phyloP scores from a whole-genome alignment of 2,888 invertebrate species.

The Zeuzera pyrina region DNA sequence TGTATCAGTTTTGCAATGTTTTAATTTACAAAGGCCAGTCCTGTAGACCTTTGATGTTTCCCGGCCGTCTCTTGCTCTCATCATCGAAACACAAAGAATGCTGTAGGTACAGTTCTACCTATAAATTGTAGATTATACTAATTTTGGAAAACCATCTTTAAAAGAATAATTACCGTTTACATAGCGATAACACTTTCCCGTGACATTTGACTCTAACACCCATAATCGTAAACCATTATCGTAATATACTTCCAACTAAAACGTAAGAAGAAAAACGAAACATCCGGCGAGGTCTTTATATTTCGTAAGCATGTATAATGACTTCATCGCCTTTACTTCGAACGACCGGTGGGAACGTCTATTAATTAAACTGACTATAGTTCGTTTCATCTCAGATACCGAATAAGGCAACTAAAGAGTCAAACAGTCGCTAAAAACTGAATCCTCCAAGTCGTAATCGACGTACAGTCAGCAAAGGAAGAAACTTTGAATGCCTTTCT shows the following conservation, averaged over 20 bases:
- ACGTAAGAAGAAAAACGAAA: neutral
- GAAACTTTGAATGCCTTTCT: slow-evolving; percentile 30
- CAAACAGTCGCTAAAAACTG: slow-evolving; percentile 44
- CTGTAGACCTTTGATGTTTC: slow-evolving; percentile 42
- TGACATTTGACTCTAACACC: neutral
- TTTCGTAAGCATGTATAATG: slow-evolving; percentile 50
- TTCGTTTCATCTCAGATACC: slow-evolving; percentile 34
- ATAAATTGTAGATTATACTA: no score
- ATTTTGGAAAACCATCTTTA: no score
- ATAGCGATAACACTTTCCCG: neutral
- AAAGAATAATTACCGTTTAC: no score
- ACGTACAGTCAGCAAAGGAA: slow-evolving; percentile 43
- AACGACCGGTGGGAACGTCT: slow-evolving; percentile 34
- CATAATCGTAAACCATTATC: neutral
- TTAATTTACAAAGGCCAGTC: slow-evolving; percentile 53
- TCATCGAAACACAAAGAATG: slow-evolving; percentile 26
- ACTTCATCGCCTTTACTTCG: slow-evolving; percentile 38
- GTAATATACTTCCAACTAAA: neutral
- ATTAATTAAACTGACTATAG: slow-evolving; percentile 50
- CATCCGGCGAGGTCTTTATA: slow-evolving; percentile 23
- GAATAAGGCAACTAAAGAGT: slow-evolving; percentile 41
- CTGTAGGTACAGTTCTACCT: slow-evolving; percentile 5
- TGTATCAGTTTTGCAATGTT: slow-evolving; percentile 62
- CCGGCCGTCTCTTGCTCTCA: slow-evolving; percentile 46
- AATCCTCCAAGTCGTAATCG: slow-evolving; percentile 34